phyloP scores from a whole-genome alignment of 2,113 vertebrate genomes.

The Odontophorus gujanensis region DNA sequence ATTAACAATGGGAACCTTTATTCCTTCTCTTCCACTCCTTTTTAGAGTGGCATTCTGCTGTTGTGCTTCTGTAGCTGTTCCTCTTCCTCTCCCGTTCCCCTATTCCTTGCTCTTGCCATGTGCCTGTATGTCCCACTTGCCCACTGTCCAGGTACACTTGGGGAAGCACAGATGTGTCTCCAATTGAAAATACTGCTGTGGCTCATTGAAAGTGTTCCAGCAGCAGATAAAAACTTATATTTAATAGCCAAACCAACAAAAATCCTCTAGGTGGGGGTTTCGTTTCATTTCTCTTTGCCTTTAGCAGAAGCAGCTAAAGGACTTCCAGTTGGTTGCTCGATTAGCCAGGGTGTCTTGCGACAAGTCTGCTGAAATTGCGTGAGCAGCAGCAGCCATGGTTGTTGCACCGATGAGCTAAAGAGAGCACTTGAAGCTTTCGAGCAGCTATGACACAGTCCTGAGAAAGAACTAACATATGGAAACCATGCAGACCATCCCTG shows the following conservation, averaged over 20 bases:
- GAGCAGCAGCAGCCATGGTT: neutral
- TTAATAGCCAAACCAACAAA: neutral
- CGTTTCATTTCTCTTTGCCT: neutral
- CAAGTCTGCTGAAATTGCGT: neutral
- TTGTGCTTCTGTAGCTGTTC: neutral
- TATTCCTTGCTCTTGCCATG: neutral
- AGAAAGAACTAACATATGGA: constrained; percentile 33
- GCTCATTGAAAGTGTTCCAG: neutral
- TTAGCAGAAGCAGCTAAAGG: neutral
- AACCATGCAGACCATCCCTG: neutral
- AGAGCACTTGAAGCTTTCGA: constrained; percentile 47
- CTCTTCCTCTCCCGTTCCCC: neutral
- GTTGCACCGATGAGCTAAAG: constrained; percentile 19
- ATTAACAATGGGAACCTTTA: neutral
- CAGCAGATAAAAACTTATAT: neutral
- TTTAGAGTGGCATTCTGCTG: neutral
- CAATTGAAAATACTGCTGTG: neutral
- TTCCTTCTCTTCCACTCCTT: neutral
- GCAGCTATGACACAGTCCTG: neutral
- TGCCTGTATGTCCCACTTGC: neutral
- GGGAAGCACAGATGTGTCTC: neutral
- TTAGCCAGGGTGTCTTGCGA: neutral
- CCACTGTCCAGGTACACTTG: neutral
- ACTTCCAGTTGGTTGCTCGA: neutral
- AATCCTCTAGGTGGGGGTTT: neutral